Conservation (phyloP, 2,888 invertebrate genomes). For the Spisula solida region DNA sequence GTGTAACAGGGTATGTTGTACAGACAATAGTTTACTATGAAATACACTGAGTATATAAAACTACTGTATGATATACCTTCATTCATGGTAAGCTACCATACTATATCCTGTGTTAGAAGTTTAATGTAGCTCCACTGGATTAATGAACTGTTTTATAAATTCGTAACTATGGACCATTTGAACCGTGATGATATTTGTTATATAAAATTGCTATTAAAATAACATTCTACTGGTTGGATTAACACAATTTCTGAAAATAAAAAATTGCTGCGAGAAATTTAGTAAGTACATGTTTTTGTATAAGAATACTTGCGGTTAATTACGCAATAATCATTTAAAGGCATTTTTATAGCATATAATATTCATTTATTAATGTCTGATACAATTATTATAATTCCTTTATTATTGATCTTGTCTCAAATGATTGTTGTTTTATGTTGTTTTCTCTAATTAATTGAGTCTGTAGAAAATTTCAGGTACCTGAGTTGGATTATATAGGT, state of each 20-base stretch:
- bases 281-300: neutral
- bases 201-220: neutral
- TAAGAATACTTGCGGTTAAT: no score
- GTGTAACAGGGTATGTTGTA: neutral
- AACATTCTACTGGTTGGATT: neutral
- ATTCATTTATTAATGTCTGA: no score
- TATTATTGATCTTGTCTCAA: no score
- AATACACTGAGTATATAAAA: neutral
- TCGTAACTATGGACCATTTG: neutral
- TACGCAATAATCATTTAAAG: no score
- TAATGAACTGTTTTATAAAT: neutral
- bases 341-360: no score
- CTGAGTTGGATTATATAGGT: no score
- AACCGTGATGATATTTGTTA: neutral
- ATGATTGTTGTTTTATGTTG: no score
- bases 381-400: no score
- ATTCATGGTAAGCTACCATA: neutral
- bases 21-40: constrained; percentile 1
- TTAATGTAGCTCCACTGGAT: neutral
- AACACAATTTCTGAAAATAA: neutral
- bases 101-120: neutral
- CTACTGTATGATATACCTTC: neutral
- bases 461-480: no score
- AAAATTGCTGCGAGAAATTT: neutral
- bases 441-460: no score